A percentile compares a stretch with the other conserved stretches of the same genome.
Evolutionary conservation across 2,797 vertebrate genomes (phyloP).

Genomic region (Tapirus indicus): DNA sequence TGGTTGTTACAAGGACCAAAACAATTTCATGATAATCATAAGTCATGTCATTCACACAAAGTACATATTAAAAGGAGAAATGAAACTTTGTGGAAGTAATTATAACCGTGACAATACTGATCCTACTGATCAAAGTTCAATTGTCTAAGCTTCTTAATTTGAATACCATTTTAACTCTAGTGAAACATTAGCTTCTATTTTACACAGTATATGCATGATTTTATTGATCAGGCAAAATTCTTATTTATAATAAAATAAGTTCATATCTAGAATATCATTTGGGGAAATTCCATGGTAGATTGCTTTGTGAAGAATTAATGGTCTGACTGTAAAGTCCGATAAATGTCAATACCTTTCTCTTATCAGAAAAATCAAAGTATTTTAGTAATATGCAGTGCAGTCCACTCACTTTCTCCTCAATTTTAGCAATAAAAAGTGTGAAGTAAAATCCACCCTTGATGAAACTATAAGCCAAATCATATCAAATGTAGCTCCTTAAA

Average conservation of each 20-base stretch:
- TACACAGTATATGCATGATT: not conserved
- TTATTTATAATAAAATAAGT: constrained; percentile 19
- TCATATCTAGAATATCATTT: not conserved
- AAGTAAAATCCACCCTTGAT: not conserved
- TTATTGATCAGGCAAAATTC: not conserved
- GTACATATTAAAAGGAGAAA: constrained; percentile 14
- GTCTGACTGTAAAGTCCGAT: not conserved
- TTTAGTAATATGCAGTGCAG: not conserved
- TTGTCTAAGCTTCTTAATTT: not conserved
- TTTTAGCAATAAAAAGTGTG: not conserved
- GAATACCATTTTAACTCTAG: not conserved
- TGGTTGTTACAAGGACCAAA: constrained; percentile 24
- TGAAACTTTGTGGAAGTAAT: constrained; percentile 16
- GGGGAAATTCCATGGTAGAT: not conserved
- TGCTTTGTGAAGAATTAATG: not conserved
- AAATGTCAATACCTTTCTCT: not conserved
- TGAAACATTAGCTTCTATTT: not conserved
- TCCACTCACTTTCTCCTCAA: not conserved
- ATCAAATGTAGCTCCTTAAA: not conserved
- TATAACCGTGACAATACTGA: not conserved
- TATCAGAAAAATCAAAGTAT: not conserved
- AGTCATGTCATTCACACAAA: not conserved
- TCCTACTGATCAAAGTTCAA: not conserved
- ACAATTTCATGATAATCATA: constrained; percentile 47
- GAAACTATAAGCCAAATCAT: not conserved